Evolutionary conservation across 1,140 invertebrate species (phyloP).

Genomic region (Heliconius congener): DNA sequence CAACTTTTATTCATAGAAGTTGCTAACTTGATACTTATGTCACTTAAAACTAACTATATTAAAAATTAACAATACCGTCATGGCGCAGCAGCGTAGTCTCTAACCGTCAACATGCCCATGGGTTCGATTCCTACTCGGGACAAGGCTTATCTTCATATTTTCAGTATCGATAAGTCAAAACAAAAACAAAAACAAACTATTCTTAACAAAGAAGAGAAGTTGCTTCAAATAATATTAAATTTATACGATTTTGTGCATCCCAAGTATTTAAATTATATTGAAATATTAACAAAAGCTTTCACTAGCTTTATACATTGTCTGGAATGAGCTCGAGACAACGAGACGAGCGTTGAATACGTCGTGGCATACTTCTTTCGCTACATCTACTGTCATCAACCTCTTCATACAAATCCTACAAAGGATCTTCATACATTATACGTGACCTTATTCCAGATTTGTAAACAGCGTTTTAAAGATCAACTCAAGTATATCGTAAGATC

Average conservation of each 20-base stretch:
- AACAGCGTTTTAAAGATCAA: not conserved
- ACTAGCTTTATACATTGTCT: not conserved
- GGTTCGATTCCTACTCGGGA: no score
- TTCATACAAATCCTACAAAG: slow-evolving; percentile 8
- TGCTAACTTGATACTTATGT: no score
- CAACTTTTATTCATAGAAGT: no score
- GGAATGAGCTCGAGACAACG: not conserved
- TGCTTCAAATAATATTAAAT: not conserved
- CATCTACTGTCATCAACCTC: slow-evolving; percentile 5
- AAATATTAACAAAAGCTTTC: not conserved
- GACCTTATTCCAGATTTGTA: not conserved
- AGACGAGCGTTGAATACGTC: not conserved
- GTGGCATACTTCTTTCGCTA: slow-evolving; percentile 7
- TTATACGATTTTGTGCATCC: not conserved
- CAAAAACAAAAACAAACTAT: no score
- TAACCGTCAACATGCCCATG: no score
- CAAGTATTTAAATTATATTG: not conserved
- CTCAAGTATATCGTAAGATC: not conserved
- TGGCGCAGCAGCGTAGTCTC: no score
- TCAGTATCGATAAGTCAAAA: no score
- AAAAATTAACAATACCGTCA: no score
- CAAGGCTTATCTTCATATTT: no score
- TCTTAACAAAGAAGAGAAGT: no score
- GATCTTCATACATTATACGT: slow-evolving; percentile 1
- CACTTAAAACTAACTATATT: no score